phyloP scores from a whole-genome alignment of 2,113 vertebrate species.

The Romanogobio albipinnatus region DNA sequence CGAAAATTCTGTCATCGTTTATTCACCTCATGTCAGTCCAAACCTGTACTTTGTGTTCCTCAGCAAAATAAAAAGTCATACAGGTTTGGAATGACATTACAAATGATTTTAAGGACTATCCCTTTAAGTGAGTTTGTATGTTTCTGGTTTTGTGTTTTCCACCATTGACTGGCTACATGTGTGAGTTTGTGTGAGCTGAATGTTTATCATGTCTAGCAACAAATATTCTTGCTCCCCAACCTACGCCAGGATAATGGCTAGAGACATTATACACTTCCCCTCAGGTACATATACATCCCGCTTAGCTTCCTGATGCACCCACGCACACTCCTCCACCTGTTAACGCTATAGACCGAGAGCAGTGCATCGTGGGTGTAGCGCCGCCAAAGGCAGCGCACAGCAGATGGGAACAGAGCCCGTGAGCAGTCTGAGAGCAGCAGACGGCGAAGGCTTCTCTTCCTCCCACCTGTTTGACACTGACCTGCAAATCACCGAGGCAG shows the following conservation, averaged over 20 bases:
- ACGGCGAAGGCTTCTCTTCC: conserved; percentile 41
- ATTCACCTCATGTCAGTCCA: background rate
- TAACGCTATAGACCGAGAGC: conserved; percentile 43
- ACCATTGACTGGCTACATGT: background rate
- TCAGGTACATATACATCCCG: conserved; percentile 23
- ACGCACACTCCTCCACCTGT: conserved; percentile 28
- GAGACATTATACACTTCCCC: conserved; percentile 19
- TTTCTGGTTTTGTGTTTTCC: background rate
- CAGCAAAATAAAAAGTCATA: background rate
- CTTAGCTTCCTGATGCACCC: conserved; percentile 16
- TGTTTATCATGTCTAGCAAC: conserved; percentile 46
- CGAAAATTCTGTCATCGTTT: background rate
- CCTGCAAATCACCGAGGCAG: conserved; percentile 48
- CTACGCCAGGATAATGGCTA: background rate
- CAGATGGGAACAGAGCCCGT: conserved; percentile 40
- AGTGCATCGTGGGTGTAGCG: conserved; percentile 47
- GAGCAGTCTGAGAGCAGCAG: conserved; percentile 50
- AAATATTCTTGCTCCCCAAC: background rate
- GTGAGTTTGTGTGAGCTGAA: background rate
- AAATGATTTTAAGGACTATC: background rate
- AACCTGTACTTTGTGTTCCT: background rate
- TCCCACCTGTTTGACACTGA: conserved; percentile 55
- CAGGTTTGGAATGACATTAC: background rate
- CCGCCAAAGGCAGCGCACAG: conserved; percentile 8
- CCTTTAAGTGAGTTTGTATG: no score